Percentiles rank a stretch among this genome's conserved stretches.
Conservation (phyloP, 2,888 invertebrate genomes). For the Diloba caeruleocephala region DNA sequence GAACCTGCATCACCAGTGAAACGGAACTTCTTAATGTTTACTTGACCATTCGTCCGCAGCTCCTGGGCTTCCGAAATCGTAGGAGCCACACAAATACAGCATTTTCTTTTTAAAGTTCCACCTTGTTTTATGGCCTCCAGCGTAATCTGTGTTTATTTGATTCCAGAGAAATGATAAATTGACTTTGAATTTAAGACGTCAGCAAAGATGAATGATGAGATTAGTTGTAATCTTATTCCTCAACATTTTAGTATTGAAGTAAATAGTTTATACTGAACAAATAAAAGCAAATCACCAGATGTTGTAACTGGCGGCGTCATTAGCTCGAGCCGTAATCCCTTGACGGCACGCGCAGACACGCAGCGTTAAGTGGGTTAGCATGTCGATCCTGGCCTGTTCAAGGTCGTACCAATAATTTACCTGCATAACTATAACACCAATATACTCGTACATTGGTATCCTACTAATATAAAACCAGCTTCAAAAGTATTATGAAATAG, state of each 20-base stretch:
- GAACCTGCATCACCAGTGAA: slow-evolving; percentile 62
- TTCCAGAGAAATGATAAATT: not conserved
- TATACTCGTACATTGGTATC: slow-evolving; percentile 7
- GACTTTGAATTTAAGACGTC: not conserved
- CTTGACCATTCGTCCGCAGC: slow-evolving; percentile 40
- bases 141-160: too few relatives aligned
- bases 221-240: slow-evolving; percentile 4
- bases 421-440: slow-evolving; percentile 39
- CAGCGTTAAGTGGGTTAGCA: slow-evolving; percentile 79
- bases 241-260: slow-evolving; percentile 19
- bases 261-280: slow-evolving; percentile 30
- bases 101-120: slow-evolving; percentile 30
- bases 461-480: slow-evolving; percentile 9
- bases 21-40: slow-evolving; percentile 51
- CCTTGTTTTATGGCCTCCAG: too few relatives aligned
- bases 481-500: slow-evolving; percentile 29
- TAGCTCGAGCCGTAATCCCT: slow-evolving; percentile 73
- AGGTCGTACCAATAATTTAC: slow-evolving; percentile 71
- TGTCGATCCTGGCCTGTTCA: slow-evolving; percentile 73
- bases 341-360: slow-evolving; percentile 79
- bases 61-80: slow-evolving; percentile 16
- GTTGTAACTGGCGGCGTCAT: slow-evolving; percentile 68
- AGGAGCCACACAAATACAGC: slow-evolving; percentile 14
- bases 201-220: not conserved
- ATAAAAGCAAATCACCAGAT: slow-evolving; percentile 65